Conservation (phyloP, 2,888 invertebrate genomes). For the Embidobia sp. region DNA sequence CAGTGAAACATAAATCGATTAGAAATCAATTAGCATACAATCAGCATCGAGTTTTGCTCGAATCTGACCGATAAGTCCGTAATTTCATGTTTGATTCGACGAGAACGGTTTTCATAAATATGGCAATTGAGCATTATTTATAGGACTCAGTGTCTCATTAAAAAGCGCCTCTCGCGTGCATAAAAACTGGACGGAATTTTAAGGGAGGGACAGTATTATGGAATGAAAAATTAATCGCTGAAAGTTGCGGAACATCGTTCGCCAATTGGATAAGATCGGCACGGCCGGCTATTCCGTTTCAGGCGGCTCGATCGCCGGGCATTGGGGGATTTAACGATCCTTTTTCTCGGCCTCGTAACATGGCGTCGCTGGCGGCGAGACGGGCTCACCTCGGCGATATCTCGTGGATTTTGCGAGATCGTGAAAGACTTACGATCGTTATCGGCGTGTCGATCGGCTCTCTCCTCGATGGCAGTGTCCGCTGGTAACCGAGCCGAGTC, state of each 20-base stretch:
- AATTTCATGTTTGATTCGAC: slow-evolving; percentile 6
- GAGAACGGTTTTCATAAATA: slow-evolving; percentile 9
- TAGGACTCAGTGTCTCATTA: slow-evolving; percentile 8
- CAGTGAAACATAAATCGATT: slow-evolving; percentile 19
- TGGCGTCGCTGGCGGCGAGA: slow-evolving; percentile 54
- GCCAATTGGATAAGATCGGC: slow-evolving; percentile 59
- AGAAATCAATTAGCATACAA: slow-evolving; percentile 23
- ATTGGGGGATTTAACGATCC: slow-evolving; percentile 39
- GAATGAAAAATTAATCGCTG: slow-evolving; percentile 58
- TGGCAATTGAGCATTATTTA: slow-evolving; percentile 10
- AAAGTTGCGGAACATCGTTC: slow-evolving; percentile 51
- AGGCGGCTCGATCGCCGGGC: slow-evolving; percentile 19
- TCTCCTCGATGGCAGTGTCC: slow-evolving; percentile 57
- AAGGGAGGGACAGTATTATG: slow-evolving; percentile 21
- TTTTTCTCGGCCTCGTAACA: slow-evolving; percentile 52
- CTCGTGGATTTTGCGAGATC: slow-evolving; percentile 62
- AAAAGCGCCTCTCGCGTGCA: slow-evolving; percentile 2
- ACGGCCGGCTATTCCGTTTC: slow-evolving; percentile 40
- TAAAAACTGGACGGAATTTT: slow-evolving; percentile 25
- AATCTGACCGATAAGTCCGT: background rate
- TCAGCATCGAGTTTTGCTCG: slow-evolving; percentile 5
- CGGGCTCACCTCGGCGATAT: slow-evolving; percentile 59
- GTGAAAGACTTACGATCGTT: slow-evolving; percentile 67
- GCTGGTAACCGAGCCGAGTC: slow-evolving; percentile 62
- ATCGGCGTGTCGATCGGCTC: slow-evolving; percentile 64